phyloP scores from a whole-genome alignment of 2,797 vertebrate species.

The Mus minutoides region DNA sequence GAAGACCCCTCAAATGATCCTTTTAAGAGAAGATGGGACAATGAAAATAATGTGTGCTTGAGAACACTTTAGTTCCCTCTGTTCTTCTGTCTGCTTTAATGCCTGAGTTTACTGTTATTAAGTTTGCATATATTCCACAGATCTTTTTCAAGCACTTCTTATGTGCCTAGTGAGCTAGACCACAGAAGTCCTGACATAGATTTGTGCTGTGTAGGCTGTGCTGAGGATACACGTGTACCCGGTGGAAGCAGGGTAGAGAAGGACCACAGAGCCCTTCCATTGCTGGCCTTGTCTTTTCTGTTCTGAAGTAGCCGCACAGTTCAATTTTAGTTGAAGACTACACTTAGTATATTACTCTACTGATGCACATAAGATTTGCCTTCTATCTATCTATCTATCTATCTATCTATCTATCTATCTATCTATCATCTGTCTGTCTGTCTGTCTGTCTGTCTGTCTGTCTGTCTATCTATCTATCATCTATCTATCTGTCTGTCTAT shows the following conservation, averaged over 20 bases:
- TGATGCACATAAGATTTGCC: not conserved
- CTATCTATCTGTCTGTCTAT: not conserved
- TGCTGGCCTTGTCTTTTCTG: not conserved
- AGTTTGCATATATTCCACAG: not conserved
- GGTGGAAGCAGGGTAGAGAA: accelerated
- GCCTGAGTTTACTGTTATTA: not conserved
- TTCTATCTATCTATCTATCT: not conserved
- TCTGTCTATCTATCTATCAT: too few species aligned
- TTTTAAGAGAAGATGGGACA: conserved; percentile 31
- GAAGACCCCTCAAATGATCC: not conserved
- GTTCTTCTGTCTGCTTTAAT: not conserved
- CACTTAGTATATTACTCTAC: not conserved
- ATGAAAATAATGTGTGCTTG: not conserved
- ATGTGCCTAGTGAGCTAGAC: not conserved
- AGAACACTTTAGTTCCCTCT: not conserved
- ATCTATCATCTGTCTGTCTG: not conserved
- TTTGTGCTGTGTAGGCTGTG: not conserved
- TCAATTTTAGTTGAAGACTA: not conserved
- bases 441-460: not conserved
- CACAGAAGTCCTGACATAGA: not conserved
- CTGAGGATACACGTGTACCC: accelerated
- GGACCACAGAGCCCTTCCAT: accelerated
- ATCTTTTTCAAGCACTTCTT: not conserved
- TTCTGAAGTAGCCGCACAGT: not conserved
- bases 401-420: not conserved